These are phyloP conservation scores for Pleuronectes platessa DNA, from an alignment of 2,113 vertebrate species.

Conservation along the genomic window DNA sequence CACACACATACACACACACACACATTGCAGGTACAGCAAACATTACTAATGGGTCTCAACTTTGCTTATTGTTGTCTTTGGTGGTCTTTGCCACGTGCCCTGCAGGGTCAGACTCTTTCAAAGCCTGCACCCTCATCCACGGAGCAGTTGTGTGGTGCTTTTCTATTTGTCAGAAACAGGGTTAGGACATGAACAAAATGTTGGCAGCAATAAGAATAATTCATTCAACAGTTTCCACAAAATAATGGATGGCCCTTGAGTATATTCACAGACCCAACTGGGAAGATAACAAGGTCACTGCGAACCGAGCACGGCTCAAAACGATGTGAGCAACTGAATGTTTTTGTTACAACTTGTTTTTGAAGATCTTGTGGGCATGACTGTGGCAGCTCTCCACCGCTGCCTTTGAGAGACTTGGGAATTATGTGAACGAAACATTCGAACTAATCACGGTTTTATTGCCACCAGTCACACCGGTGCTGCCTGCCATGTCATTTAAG, in stretches of 20 bases:
- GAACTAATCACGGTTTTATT: conserved; percentile 26
- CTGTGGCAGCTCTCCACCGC: background rate
- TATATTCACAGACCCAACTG: conserved; percentile 11
- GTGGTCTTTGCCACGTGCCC: conserved; percentile 46
- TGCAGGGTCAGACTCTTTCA: conserved; percentile 19
- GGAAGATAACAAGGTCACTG: conserved; percentile 18
- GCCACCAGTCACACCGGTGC: conserved; percentile 3
- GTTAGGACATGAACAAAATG: background rate
- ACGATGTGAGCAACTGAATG: background rate
- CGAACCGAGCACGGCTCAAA: background rate
- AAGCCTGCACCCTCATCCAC: background rate
- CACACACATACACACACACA: conserved; percentile 5
- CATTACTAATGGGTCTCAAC: conserved; percentile 36
- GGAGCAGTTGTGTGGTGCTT: background rate
- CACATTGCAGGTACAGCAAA: conserved; percentile 32
- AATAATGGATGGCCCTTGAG: conserved; percentile 5
- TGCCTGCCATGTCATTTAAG: no score
- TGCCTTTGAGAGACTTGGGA: conserved; percentile 28
- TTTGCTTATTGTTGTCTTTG: conserved; percentile 37
- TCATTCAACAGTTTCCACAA: conserved; percentile 14
- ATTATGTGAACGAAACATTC: conserved; percentile 25
- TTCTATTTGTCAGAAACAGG: background rate
- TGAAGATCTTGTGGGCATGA: conserved; percentile 35
- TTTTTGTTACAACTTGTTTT: conserved; percentile 39
- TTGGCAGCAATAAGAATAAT: background rate